Conservation (phyloP, 2,888 invertebrate species). For the Drosophila ezoana region DNA sequence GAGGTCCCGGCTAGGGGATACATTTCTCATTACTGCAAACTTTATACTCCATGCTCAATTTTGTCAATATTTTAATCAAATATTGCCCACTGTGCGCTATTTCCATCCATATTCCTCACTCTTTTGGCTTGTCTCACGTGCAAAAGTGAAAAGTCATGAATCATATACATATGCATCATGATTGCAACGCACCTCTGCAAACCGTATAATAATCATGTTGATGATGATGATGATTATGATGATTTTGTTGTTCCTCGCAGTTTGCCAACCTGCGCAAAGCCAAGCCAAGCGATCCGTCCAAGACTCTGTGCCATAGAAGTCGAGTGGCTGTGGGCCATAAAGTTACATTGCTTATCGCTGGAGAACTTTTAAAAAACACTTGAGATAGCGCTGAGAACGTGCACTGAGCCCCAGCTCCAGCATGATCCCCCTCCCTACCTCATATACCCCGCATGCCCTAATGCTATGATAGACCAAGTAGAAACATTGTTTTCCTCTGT, state of each 20-base stretch:
- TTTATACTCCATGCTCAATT: too few relatives aligned
- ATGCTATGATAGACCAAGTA: conserved; percentile 25
- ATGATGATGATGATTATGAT: conserved; percentile 31
- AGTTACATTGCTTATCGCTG: conserved; percentile 78
- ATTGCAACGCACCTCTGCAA: conserved; percentile 65
- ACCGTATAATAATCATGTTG: conserved; percentile 45
- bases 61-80: too few relatives aligned
- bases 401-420: conserved; percentile 36
- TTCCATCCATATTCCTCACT: conserved; percentile 23
- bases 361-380: conserved; percentile 79
- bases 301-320: conserved; percentile 42
- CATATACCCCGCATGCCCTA: neutral
- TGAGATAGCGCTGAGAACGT: conserved; percentile 73
- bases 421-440: neutral
- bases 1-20: too few relatives aligned
- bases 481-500: neutral
- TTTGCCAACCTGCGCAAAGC: conserved; percentile 27
- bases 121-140: conserved; percentile 45
- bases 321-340: conserved; percentile 72
- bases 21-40: too few relatives aligned
- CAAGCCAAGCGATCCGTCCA: conserved; percentile 11
- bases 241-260: conserved; percentile 17
- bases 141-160: conserved; percentile 80
- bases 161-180: conserved; percentile 68
- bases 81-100: conserved; percentile 29